These are phyloP conservation scores for Cichlasoma orientale DNA, from an alignment of 2,797 vertebrate genomes.

Conservation along the genomic window DNA sequence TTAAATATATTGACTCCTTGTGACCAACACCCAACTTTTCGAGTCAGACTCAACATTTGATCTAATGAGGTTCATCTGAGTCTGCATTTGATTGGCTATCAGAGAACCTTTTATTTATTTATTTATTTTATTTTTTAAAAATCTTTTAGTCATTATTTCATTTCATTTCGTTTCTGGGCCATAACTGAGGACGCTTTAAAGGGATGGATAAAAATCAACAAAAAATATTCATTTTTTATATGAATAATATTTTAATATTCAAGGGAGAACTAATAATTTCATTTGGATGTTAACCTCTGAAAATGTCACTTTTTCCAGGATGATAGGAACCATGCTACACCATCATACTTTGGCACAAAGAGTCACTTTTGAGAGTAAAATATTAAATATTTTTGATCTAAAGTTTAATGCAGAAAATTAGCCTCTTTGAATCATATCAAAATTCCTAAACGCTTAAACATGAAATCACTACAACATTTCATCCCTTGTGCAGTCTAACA, in stretches of 20 bases:
- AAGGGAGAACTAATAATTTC: accelerated
- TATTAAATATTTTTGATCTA: too few relatives aligned
- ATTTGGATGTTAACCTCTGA: neutral
- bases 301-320: neutral
- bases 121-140: too few relatives aligned
- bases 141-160: too few relatives aligned
- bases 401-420: too few relatives aligned
- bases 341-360: neutral
- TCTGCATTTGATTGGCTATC: neutral
- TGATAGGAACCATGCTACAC: neutral
- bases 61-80: neutral
- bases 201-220: neutral
- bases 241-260: too few relatives aligned
- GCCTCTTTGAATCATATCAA: too few relatives aligned
- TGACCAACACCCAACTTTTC: neutral
- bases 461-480: too few relatives aligned
- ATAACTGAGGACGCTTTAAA: neutral
- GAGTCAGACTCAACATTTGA: neutral
- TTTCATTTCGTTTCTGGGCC: neutral
- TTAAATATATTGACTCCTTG: neutral
- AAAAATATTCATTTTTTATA: neutral
- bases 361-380: neutral
- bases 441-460: too few relatives aligned
- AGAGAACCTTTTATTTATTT: neutral
- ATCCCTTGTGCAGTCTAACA: too few relatives aligned